These are phyloP conservation scores for Gavialis gangeticus DNA, from an alignment of 2,113 vertebrate genomes.

Conservation along the genomic window DNA sequence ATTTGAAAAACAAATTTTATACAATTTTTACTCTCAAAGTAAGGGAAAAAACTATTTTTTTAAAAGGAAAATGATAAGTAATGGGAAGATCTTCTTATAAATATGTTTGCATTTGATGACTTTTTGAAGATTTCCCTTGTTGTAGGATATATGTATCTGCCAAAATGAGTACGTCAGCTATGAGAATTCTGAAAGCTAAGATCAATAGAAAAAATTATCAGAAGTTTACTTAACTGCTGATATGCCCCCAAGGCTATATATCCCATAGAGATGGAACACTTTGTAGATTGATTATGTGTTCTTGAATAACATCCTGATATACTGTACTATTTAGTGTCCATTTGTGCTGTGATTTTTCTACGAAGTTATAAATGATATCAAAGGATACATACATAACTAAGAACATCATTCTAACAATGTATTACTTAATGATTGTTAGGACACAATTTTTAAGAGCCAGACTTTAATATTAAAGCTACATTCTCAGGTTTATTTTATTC, in stretches of 20 bases:
- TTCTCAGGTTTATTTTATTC: not conserved
- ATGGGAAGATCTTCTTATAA: not conserved
- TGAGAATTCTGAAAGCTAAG: not conserved
- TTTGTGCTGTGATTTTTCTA: not conserved
- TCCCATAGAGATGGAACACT: not conserved
- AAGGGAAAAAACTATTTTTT: not conserved
- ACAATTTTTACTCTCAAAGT: too few relatives aligned
- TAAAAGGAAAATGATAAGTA: not conserved
- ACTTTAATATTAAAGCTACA: not conserved
- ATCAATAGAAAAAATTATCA: not conserved
- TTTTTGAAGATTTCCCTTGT: not conserved
- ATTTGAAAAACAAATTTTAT: not conserved
- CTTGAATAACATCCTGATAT: not conserved
- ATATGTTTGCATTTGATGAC: not conserved
- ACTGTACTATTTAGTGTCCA: not conserved
- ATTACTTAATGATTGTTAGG: not conserved
- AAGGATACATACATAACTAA: not conserved
- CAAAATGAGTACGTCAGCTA: not conserved
- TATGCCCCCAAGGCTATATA: not conserved
- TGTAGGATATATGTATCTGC: fast-evolving
- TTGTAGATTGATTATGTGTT: not conserved
- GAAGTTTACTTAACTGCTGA: not conserved
- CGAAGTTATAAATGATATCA: not conserved
- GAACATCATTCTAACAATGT: not conserved
- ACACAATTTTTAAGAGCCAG: not conserved